phyloP scores from a whole-genome alignment of 1,140 invertebrate species.

The Cotesia vestalis region DNA sequence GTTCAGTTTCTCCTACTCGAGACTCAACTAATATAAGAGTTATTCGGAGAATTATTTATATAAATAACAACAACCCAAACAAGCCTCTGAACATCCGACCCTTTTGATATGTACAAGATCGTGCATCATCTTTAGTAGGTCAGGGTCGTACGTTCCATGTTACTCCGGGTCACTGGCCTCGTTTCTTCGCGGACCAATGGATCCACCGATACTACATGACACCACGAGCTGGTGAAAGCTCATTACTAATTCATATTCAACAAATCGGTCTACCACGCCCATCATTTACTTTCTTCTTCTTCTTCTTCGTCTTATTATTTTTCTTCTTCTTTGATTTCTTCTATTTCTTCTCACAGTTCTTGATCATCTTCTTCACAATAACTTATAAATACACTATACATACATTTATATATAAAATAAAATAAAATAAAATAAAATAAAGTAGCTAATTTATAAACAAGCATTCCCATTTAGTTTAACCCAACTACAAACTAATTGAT shows the following conservation, averaged over 20 bases:
- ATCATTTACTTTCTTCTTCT: constrained; percentile 19
- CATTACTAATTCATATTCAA: constrained; percentile 12
- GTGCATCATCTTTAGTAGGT: constrained; percentile 43
- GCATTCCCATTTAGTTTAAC: constrained; percentile 2
- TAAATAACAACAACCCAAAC: background rate
- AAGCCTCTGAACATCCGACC: constrained; percentile 4
- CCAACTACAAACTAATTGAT: background rate
- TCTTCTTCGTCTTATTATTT: background rate
- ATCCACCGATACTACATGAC: background rate
- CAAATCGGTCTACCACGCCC: constrained; percentile 12
- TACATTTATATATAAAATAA: background rate
- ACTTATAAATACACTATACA: background rate
- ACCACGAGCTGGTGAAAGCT: constrained; percentile 11
- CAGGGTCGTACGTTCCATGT: constrained; percentile 48
- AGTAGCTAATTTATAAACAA: background rate
- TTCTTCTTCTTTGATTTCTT: no score
- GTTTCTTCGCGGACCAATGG: constrained; percentile 40
- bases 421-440: background rate
- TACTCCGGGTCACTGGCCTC: constrained; percentile 51
- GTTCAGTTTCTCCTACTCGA: no score
- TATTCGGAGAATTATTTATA: background rate
- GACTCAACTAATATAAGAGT: background rate
- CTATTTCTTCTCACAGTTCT: no score
- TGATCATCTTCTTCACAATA: background rate
- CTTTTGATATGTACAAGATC: background rate